phyloP scores from a whole-genome alignment of 37 sponge, comb jelly and placozoan genomes.

The Amphimedon queenslandica region DNA sequence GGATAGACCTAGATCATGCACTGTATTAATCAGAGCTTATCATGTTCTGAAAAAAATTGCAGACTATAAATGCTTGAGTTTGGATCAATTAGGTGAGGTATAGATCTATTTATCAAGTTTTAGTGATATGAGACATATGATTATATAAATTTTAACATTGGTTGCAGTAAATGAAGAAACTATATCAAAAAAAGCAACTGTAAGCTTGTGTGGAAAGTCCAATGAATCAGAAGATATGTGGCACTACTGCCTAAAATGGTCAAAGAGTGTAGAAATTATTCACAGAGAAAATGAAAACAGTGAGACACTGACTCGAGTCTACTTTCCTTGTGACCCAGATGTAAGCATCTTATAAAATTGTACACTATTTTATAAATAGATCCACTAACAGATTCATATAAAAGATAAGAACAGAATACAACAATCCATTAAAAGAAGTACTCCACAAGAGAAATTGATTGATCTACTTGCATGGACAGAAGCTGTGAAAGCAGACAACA shows the following conservation, averaged over 20 bases:
- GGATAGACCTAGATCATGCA: not conserved
- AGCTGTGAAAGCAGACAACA: not conserved
- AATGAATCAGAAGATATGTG: not conserved
- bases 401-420: not conserved
- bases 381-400: too few relatives aligned
- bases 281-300: not conserved
- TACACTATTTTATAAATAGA: too few relatives aligned
- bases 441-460: not conserved
- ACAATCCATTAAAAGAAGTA: not conserved
- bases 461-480: not conserved
- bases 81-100: not conserved
- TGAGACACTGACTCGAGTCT: not conserved
- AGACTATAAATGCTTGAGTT: not conserved
- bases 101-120: too few relatives aligned
- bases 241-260: not conserved
- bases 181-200: too few relatives aligned
- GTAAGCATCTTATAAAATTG: not conserved
- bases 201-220: not conserved
- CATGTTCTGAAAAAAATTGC: conserved; percentile 1
- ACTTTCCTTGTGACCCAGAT: conserved; percentile 7
- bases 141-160: too few relatives aligned
- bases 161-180: too few relatives aligned
- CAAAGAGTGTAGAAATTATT: not conserved
- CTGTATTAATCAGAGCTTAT: too few relatives aligned
- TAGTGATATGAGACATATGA: too few relatives aligned